Evolutionary conservation across 2,888 invertebrate species (phyloP), one percentile per base, ranked within the genome.

Genomic region (Sarcophaga variegata): DNA sequence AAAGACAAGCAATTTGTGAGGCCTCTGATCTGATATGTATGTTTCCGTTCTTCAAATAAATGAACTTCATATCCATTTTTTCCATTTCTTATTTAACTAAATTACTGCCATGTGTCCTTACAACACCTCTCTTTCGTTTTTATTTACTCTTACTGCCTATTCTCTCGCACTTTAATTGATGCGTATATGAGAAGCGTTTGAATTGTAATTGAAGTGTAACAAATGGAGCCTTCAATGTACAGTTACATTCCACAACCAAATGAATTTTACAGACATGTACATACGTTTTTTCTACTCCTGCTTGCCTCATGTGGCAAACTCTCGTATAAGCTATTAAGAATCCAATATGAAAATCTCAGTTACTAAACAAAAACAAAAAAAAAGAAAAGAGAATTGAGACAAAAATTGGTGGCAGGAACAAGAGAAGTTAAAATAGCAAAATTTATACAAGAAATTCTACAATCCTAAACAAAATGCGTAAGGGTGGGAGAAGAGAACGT

Each of bases 341-440:
- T 84, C 83, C 47, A 77, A 76, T 72, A 66, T 60, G 64, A 85
- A 79, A 54, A 88, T 80, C 89, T 89, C 88, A 88, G 89, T 89
- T 25, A 12, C 37, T 2, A 37, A 27, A 0, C 27, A 0, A 37
- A 20, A 20, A 20, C 20, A 20, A 20, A 10, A 37, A 10, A 37
- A 0, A 37, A 2, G 3, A 37, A 0, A 6, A 37, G 10, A 45
- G 60, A 76, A 47, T 27, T 12, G 5, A 62, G 12, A 60, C 45
- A 47, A 59, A 70, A 49, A 79, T 25, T 78, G 49, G 60, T 10
- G 17, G 22, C 64, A 74, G n/a, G 49, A 45, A 59, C 17, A 59
- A 8, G 63, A 25, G 20, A 47, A 20, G 27, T 20, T 20, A 66
- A 77, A 69, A 77, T 12, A 54, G 11, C 49, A 72, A 64, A 67